Base-by-base conservation (phyloP, 2,797 vertebrate genomes). In the Danio jaintianensis region DNA sequence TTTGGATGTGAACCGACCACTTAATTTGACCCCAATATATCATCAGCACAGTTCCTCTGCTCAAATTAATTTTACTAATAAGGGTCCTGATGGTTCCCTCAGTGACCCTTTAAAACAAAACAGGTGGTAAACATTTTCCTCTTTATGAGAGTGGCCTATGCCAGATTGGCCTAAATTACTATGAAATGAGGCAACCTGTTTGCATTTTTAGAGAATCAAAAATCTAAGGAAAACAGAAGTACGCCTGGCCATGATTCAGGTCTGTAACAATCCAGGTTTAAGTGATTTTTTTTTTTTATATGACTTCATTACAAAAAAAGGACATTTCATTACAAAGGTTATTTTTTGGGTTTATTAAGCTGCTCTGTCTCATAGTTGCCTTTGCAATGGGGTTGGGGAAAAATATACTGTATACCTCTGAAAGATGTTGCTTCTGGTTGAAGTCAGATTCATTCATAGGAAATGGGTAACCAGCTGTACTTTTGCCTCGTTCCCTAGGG, bases 281-380 rank as follows among this genome's bases (percentile, higher is more conserved):
- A 75, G 85, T 90, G 88, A 85, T 90, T 64, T 64, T 53, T 75
- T 10, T 91, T 75, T 75, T 66, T 77, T 10, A 68, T 73, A 76
- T 83, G 67, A 92, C 89, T 91, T 92, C 90, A 91, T 89, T 86
- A 67, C 72, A 89, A 82, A 85, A 89, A 2, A 11, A 52, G 29
- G 29, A 88, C 90, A 87, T 78, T 73, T 80, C 59, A 67, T 80
- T 72, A 71, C 77, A 74, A 64, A 50, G 16, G 52, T 73, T 55
- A 68, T 73, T 71, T 86, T 74, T 79, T 83, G 80, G 81, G 86
- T 88, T 86, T 76, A 85, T 89, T 85, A 87, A 90, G 91, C 92
- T 92, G 88, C 90, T 91, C 89, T 87, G 88, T 82, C 80, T 84
- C 71, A 85, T 89, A 88, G 93, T 93, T 94, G 93, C 93, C 93